Percentiles rank a stretch among this genome's conserved stretches.
These are phyloP conservation scores for Podargus strigoides DNA, from an alignment of 2,797 vertebrate genomes.

Conservation along the genomic window DNA sequence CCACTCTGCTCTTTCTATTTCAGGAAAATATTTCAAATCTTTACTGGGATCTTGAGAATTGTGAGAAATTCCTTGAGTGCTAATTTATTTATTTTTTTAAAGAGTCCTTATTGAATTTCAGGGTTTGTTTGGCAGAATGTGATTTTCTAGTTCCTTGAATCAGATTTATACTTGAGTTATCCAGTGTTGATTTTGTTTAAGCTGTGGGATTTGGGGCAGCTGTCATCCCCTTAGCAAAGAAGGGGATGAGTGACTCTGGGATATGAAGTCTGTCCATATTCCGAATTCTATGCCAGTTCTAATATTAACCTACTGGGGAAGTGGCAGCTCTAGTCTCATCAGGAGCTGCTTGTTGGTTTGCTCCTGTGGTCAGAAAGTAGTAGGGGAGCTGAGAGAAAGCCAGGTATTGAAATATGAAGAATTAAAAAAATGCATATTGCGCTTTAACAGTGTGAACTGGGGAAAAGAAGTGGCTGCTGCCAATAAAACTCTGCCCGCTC, in stretches of 20 bases:
- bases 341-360: constrained; percentile 9
- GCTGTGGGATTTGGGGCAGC: not conserved
- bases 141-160: constrained; percentile 4
- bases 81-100: not conserved
- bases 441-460: not conserved
- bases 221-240: not conserved
- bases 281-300: not conserved
- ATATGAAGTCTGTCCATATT: not conserved
- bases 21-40: not conserved
- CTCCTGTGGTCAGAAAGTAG: not conserved
- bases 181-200: constrained; percentile 29
- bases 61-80: constrained; percentile 18
- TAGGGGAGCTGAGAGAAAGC: not conserved
- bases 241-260: not conserved
- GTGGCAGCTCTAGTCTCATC: not conserved
- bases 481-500: constrained; percentile 26
- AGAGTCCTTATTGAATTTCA: not conserved
- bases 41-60: not conserved
- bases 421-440: not conserved
- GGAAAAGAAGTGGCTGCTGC: not conserved
- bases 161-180: not conserved
- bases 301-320: constrained; percentile 12
- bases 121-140: not conserved
- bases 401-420: not conserved
- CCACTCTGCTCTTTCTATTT: not conserved